Evolutionary conservation across 2,888 invertebrate species (phyloP), one percentile per base, ranked within the genome.

Genomic region (Hedychridium roseum): DNA sequence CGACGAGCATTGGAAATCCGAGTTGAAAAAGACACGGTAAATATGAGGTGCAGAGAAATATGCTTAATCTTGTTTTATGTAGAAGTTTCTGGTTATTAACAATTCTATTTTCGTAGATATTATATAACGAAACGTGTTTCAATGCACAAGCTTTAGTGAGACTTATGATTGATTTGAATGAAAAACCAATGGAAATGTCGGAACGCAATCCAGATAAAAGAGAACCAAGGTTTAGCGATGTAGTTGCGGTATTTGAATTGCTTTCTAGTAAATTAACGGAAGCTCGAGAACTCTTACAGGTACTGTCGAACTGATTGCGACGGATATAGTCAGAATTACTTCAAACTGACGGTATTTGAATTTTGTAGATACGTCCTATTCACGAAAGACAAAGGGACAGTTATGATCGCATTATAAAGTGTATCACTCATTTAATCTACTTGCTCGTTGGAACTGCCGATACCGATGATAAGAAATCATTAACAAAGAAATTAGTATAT

Each of bases 91-190:
- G 4, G n/a, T 49, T 11, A 26, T 27, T 27, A 11, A 18, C 2
- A 32, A 9, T 35, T 39, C 20, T 21, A 26, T 41, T 38, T 43
- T 38, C 58, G 1, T 57, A 80, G 80, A 80, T 85, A 41, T 78
- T 86, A 21, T 84, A 82, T 76, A 85, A 88, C 50, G 94, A 94
- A 80, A 91, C 94, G 34, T 89, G 91, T 75, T 93, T 92, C 79
- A 88, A 92, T 42, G 91, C 92, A 48, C 90, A 92, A 81, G 92
- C 94, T 15, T 82, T 95, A 41, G 90, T 94, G 51, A 86, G 92
- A 64, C 84, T 94, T 52, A 89, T 92, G 86, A 83, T 93, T 63
- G 90, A 90, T 78, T 83, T 87, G 66, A 84, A 85, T 66, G 83
- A 83, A 52, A 86, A 86, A 57, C 82, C 82, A 14, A 79, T 82